Percentiles rank a stretch among this genome's conserved stretches.
Conservation (phyloP, 2,113 vertebrate genomes). For the Microtus montanus region DNA sequence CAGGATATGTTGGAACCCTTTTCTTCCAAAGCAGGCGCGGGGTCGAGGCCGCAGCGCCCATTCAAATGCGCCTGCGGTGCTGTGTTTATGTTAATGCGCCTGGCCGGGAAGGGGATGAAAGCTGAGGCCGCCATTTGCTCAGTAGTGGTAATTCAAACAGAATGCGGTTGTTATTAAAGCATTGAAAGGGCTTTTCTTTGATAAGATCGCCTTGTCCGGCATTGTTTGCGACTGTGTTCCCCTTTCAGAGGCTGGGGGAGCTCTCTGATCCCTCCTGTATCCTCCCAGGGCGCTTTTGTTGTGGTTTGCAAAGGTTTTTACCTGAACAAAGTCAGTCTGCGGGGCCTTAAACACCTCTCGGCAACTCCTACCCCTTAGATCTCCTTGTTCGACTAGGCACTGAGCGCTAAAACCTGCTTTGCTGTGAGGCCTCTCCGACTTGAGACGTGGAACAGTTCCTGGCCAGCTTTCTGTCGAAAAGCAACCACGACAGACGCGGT, state of each 20-base stretch:
- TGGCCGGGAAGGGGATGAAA: constrained; percentile 85
- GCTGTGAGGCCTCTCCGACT: constrained; percentile 67
- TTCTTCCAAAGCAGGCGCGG: not conserved
- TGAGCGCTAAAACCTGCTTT: constrained; percentile 73
- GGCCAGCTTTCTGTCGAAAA: not conserved
- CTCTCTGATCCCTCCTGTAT: constrained; percentile 87
- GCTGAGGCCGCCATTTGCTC: constrained; percentile 87
- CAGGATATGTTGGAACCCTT: not conserved
- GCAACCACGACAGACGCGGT: not conserved
- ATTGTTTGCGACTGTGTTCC: constrained; percentile 87
- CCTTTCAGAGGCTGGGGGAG: constrained; percentile 84
- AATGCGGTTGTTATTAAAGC: constrained; percentile 87
- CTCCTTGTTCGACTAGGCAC: constrained; percentile 60
- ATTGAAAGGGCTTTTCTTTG: constrained; percentile 87
- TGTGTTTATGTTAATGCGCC: constrained; percentile 87
- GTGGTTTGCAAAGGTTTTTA: constrained; percentile 86
- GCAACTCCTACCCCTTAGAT: constrained; percentile 79
- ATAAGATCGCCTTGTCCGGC: constrained; percentile 90
- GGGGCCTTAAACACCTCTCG: constrained; percentile 84
- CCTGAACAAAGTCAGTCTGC: constrained; percentile 87
- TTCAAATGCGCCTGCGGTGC: constrained; percentile 86
- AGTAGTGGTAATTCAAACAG: constrained; percentile 90
- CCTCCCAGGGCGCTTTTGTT: constrained; percentile 89
- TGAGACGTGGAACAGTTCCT: not conserved
- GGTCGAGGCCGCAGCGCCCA: constrained; percentile 75